phyloP scores from a whole-genome alignment of 2,797 vertebrate species.

The Gephyroberyx darwinii region DNA sequence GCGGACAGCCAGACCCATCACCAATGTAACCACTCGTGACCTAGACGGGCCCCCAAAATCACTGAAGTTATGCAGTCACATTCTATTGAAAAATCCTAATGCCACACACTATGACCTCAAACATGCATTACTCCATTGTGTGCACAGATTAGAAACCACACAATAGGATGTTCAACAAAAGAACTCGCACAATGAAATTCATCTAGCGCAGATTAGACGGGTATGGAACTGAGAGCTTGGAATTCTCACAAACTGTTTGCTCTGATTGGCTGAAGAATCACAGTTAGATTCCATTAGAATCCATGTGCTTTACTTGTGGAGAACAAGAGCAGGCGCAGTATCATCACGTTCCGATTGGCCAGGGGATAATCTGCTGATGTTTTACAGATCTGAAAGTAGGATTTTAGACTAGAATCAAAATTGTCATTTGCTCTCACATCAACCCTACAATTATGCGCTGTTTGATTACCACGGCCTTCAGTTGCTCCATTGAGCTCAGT shows the following conservation, averaged over 20 bases:
- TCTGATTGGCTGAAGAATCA: slow-evolving; percentile 52
- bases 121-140: slow-evolving; percentile 36
- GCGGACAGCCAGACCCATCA: slow-evolving; percentile 33
- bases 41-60: slow-evolving; percentile 25
- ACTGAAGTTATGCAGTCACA: slow-evolving; percentile 18
- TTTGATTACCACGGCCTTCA: slow-evolving; percentile 28
- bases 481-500: slow-evolving; percentile 6
- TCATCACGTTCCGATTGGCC: background rate
- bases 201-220: slow-evolving; percentile 57
- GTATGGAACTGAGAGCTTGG: slow-evolving; percentile 17
- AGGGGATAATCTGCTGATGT: slow-evolving; percentile 2
- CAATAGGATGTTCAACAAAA: slow-evolving; percentile 52
- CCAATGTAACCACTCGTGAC: slow-evolving; percentile 42
- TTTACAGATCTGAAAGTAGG: slow-evolving; percentile 29
- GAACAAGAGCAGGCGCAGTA: slow-evolving; percentile 31
- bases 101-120: slow-evolving; percentile 7
- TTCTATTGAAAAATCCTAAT: slow-evolving; percentile 18
- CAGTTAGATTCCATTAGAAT: slow-evolving; percentile 54
- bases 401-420: slow-evolving; percentile 16
- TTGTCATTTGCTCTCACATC: slow-evolving; percentile 22
- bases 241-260: slow-evolving; percentile 37
- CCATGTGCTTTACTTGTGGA: slow-evolving; percentile 44
- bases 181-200: slow-evolving; percentile 42
- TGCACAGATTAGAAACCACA: slow-evolving; percentile 49
- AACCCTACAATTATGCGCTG: slow-evolving; percentile 26